A percentile compares a stretch with the other conserved stretches of the same genome.
Conservation (phyloP, 2,797 vertebrate species). For the Scarus forsteni region DNA sequence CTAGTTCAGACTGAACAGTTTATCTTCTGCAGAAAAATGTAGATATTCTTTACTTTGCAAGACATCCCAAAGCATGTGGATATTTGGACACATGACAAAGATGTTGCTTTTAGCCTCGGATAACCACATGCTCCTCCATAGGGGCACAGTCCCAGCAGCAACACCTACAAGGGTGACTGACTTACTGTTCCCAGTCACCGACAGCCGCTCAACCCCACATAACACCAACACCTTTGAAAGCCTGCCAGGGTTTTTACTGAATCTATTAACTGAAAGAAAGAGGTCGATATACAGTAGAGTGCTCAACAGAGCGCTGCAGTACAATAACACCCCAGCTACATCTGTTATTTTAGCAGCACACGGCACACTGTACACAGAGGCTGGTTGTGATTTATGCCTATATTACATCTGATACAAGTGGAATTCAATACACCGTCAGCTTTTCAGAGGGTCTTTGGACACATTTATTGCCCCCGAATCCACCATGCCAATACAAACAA, state of each 20-base stretch:
- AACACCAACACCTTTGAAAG: conserved; percentile 49
- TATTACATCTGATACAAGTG: conserved; percentile 36
- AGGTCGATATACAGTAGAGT: conserved; percentile 59
- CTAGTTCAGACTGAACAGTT: not conserved
- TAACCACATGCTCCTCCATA: not conserved
- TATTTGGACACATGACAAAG: conserved; percentile 3
- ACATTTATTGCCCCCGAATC: conserved; percentile 23
- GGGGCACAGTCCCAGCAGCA: conserved; percentile 21
- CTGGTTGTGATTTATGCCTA: conserved; percentile 48
- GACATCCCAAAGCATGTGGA: not conserved
- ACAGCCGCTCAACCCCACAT: conserved; percentile 45
- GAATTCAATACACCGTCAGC: conserved; percentile 44
- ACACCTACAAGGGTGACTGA: conserved; percentile 58
- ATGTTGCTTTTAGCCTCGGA: not conserved
- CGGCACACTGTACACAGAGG: conserved; percentile 1
- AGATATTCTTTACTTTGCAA: not conserved
- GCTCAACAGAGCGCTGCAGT: conserved; percentile 41
- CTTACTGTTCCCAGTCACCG: conserved; percentile 34
- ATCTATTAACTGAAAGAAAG: conserved; percentile 59
- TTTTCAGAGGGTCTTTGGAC: conserved; percentile 23
- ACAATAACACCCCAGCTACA: conserved; percentile 45
- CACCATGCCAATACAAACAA: conserved; percentile 8
- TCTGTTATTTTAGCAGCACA: conserved; percentile 44
- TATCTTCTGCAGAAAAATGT: not conserved
- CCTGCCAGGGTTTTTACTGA: conserved; percentile 42